Conservation (phyloP, 2,888 invertebrate genomes). For the Synergus japonicus region DNA sequence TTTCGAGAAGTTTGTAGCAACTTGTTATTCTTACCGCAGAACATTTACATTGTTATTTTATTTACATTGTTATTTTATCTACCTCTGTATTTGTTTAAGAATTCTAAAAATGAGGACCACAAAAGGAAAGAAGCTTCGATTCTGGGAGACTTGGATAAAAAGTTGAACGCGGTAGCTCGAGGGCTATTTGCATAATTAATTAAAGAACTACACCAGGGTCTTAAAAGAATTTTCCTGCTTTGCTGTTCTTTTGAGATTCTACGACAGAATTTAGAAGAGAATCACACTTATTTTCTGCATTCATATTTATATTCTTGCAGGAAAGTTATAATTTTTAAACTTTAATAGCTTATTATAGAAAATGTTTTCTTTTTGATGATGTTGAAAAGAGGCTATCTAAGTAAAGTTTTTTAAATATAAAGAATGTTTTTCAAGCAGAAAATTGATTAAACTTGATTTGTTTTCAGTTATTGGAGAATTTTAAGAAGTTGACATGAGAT, state of each 20-base stretch:
- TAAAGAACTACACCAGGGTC: constrained; percentile 71
- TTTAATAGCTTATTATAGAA: neutral
- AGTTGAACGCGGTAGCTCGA: constrained; percentile 71
- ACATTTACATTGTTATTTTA: constrained; percentile 9
- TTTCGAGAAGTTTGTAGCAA: neutral
- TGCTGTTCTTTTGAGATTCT: constrained; percentile 42
- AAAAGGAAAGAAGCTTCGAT: constrained; percentile 44
- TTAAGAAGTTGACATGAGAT: neutral
- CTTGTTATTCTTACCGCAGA: constrained; percentile 13
- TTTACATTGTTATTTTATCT: constrained; percentile 32
- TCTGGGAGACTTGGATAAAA: constrained; percentile 56
- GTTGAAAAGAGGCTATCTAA: neutral
- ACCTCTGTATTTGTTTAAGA: constrained; percentile 27
- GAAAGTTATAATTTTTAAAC: neutral
- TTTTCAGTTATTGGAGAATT: neutral
- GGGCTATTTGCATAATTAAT: constrained; percentile 75
- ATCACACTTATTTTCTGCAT: neutral
- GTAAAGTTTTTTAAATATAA: neutral
- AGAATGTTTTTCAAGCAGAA: neutral
- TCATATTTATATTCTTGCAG: neutral
- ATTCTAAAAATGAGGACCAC: constrained; percentile 7
- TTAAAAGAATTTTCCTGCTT: constrained; percentile 72
- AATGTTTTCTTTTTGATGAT: neutral
- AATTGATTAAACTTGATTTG: neutral
- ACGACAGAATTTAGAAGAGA: constrained; percentile 33